Base-by-base conservation (phyloP, 1,140 invertebrate genomes). In the Procambarus clarkii region DNA sequence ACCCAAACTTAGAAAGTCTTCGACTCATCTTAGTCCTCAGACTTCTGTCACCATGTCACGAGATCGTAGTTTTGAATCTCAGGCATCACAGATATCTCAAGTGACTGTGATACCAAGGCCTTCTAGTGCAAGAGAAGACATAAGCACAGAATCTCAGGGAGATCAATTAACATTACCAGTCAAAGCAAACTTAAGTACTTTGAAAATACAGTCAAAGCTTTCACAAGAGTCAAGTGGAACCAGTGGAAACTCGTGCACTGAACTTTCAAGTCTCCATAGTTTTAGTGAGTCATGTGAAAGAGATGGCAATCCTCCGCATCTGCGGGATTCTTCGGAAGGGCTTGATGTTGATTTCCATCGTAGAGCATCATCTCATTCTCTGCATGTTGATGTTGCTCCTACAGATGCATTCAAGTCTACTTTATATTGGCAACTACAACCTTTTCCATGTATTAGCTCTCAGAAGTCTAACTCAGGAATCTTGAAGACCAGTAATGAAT, bases 51-150 rank as follows among this genome's bases (percentile, higher is more conserved):
- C 71, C 81, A 85, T 92, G 46, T 85, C 86, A 44, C 80, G 91
- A 45, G 86, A 92, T 64, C 80, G 80, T 58, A 92, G 91, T 79
- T 92, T 92, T 85, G 91, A 92, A 58, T 92, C 91, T 21, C 91
- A 92, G 58, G 86, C 58, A 44, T 92, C 91, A n/a, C 91, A 92
- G 45, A 50, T 92, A 34, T 92, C 91, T 34, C 91, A 92, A 46
- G 86, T 92, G 48, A 92, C 91, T 4, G 86, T 92, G 44, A 81
- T 92, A 9, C 79, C 79, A 24, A 88, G 81, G 54, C 34, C 80
- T 8, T 21, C 18, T 34, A 77, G 48, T 71, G 78, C 88, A 21
- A 83, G 48, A 18, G 34, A 21, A 45, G 60, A 24, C 15, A 79
- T 21, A 24, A 34, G 24, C 77, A n/a, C 86, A 34, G 76, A 86